Base-by-base conservation (phyloP, 92 coral and sea anemone genomes). In the Scolanthus callimorphus region DNA sequence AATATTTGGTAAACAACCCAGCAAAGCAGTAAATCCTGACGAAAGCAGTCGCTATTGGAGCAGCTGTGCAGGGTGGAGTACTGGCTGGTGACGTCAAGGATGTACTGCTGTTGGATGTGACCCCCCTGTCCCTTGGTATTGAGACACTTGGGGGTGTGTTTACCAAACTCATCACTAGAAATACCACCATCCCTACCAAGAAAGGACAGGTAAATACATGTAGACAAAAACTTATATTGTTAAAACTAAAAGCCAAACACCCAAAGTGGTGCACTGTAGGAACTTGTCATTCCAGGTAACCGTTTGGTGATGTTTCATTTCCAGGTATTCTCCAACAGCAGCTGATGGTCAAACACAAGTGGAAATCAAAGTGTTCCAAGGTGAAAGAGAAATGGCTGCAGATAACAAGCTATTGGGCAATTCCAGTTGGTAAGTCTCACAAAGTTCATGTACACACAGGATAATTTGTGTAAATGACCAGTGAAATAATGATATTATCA, bases 271-370 rank as follows among this genome's bases (percentile, higher is more conserved):
- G n/a, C n/a, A n/a, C n/a, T n/a, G n/a, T n/a, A n/a, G n/a, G n/a
- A n/a, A n/a, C n/a, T n/a, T n/a, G n/a, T n/a, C n/a, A n/a, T n/a
- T n/a, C n/a, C n/a, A n/a, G n/a, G n/a, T n/a, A n/a, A n/a, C n/a
- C n/a, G n/a, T n/a, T n/a, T n/a, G n/a, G n/a, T n/a, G n/a, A n/a
- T n/a, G n/a, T 27, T n/a, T 22, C 11, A 20, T 43, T 21, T 17
- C 29, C 20, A 91, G 97, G 91, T 91, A 37, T 91, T 91, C 60
- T 91, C n/a, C 97, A 0, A 91, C 97, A 1, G 97, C 97, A 31
- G 97, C 97, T 27, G 97, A 91, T 79, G 97, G 97, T 22, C 97
- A 91, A 45, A 91, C 97, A 0, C 97, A 91, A 61, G 97, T 91
- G 17, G 97, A 91, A 63, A 91, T 87, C 62, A 87, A 91, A 25